phyloP scores from a whole-genome alignment of 53 echinoderm and acorn worm genomes.

The Holothuria leucospilota region DNA sequence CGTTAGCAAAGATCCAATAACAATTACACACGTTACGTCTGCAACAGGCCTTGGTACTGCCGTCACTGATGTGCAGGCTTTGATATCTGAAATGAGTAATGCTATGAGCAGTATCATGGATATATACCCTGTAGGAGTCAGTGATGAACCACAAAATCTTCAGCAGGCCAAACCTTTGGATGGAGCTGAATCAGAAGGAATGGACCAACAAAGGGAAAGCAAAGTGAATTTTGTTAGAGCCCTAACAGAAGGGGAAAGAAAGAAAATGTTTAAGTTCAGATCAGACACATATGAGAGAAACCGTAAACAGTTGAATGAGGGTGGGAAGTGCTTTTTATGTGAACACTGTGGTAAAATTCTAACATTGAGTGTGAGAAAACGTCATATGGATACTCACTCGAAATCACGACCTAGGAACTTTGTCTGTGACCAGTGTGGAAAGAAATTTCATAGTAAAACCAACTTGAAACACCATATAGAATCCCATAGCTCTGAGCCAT shows the following conservation, averaged over 20 bases:
- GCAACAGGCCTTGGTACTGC: not conserved
- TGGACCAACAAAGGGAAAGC: not conserved
- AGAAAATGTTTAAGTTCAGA: constrained; percentile 18
- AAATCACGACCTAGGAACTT: not conserved
- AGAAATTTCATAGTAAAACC: not conserved
- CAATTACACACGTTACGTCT: not conserved
- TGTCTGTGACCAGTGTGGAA: constrained; percentile 33
- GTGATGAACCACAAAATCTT: not conserved
- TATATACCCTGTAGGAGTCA: not conserved
- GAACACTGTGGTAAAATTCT: constrained; percentile 36
- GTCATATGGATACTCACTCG: constrained; percentile 25
- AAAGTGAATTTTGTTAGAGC: constrained; percentile 23
- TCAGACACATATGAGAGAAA: constrained; percentile 7
- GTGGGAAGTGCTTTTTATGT: constrained; percentile 32
- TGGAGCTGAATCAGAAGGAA: not conserved
- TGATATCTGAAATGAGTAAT: not conserved
- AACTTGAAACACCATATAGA: constrained; percentile 21
- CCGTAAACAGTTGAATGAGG: not conserved
- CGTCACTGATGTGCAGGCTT: constrained; percentile 1
- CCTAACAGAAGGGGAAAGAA: constrained; percentile 35
- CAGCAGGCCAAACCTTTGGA: not conserved
- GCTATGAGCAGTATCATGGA: constrained; percentile 41
- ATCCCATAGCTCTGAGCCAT: not conserved
- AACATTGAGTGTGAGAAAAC: not conserved
- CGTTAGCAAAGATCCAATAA: too few relatives aligned